These are phyloP conservation scores for Torymus aiolomorphi DNA, from an alignment of 2,888 invertebrate species.

Conservation along the genomic window DNA sequence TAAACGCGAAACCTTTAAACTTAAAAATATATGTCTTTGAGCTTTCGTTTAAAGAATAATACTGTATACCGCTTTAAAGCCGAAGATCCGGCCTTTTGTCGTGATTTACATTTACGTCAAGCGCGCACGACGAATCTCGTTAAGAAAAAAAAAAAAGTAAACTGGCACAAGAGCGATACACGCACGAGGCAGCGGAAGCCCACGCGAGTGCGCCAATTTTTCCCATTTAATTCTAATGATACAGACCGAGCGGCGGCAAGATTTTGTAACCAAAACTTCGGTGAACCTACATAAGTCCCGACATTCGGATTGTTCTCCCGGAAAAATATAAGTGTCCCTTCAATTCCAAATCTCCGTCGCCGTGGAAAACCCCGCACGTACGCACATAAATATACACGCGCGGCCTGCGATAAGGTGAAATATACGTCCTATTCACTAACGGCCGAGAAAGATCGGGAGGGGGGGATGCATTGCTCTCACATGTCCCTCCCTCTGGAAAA, in stretches of 20 bases:
- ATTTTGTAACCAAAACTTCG: neutral
- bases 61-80: neutral
- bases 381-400: slow-evolving; percentile 12
- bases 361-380: neutral
- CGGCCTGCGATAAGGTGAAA: slow-evolving; percentile 26
- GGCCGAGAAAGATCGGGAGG: too few relatives aligned
- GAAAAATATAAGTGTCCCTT: slow-evolving; percentile 13
- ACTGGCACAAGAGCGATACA: neutral
- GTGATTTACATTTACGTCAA: neutral
- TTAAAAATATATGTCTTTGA: neutral
- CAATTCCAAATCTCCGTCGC: neutral
- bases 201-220: neutral
- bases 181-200: neutral
- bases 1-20: too few relatives aligned
- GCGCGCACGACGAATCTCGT: neutral
- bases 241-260: neutral
- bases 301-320: slow-evolving; percentile 36
- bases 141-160: neutral
- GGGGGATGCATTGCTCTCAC: too few relatives aligned
- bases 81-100: neutral
- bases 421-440: slow-evolving; percentile 18
- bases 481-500: too few relatives aligned
- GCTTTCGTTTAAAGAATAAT: neutral
- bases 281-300: too few relatives aligned
- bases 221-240: slow-evolving; percentile 5